Percentiles rank a stretch among this genome's conserved stretches.
Conservation (phyloP, 1,140 invertebrate species). For the Piezodorus guildinii region DNA sequence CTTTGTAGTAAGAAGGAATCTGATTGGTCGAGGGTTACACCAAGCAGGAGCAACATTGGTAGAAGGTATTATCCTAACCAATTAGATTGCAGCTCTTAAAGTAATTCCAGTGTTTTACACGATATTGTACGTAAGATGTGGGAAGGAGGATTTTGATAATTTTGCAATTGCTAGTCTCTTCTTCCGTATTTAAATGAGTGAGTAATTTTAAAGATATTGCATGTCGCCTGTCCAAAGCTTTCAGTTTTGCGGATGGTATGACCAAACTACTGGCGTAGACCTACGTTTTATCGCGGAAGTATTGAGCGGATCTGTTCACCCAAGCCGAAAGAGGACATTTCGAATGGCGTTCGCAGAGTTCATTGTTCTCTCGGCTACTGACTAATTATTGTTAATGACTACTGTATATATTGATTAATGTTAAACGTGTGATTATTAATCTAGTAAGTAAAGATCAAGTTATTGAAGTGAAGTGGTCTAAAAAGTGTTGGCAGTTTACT, state of each 20-base stretch:
- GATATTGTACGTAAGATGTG: slow-evolving; percentile 32
- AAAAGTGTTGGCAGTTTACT: not conserved
- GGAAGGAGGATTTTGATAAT: slow-evolving; percentile 32
- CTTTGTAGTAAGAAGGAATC: slow-evolving; percentile 45
- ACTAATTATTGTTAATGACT: slow-evolving; percentile 28
- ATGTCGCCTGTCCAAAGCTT: slow-evolving; percentile 13
- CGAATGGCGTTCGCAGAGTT: slow-evolving; percentile 34
- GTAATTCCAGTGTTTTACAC: slow-evolving; percentile 31
- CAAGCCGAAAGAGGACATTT: slow-evolving; percentile 35
- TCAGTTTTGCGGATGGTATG: not conserved
- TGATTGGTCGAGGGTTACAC: slow-evolving; percentile 46
- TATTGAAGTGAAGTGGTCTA: slow-evolving; percentile 1
- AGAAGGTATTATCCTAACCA: slow-evolving; percentile 38
- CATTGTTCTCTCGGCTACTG: slow-evolving; percentile 32
- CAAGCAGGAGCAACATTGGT: slow-evolving; percentile 28
- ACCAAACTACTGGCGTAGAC: not conserved
- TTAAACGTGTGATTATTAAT: not conserved
- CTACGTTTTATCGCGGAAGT: slow-evolving; percentile 25
- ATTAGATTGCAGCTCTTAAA: slow-evolving; percentile 35
- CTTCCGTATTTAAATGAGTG: slow-evolving; percentile 29
- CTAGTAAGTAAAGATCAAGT: not conserved
- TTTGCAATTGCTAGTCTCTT: slow-evolving; percentile 31
- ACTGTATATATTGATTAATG: not conserved
- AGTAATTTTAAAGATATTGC: slow-evolving; percentile 27
- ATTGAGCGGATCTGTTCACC: slow-evolving; percentile 32